These are phyloP conservation scores for Brachypalpus laphriformis DNA, from an alignment of 2,888 invertebrate species.

Conservation along the genomic window DNA sequence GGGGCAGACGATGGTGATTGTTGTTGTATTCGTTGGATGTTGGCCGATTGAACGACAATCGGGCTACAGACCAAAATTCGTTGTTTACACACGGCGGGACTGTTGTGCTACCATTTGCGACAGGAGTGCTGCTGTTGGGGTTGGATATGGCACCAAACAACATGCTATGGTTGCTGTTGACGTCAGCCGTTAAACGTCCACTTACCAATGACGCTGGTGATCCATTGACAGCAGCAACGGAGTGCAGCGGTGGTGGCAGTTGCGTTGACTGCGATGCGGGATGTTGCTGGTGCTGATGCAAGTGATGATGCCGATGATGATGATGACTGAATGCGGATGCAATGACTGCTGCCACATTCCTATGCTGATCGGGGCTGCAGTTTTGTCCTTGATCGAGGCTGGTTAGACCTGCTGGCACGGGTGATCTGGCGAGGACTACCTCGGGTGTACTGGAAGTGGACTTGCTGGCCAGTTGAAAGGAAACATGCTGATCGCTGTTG, in stretches of 20 bases:
- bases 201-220: conserved; percentile 28
- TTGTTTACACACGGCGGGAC: conserved; percentile 55
- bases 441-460: conserved; percentile 62
- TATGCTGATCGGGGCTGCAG: conserved; percentile 52
- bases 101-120: background rate
- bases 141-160: conserved; percentile 36
- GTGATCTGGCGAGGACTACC: conserved; percentile 41
- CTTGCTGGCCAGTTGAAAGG: conserved; percentile 52
- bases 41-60: conserved; percentile 61
- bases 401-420: conserved; percentile 35
- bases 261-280: conserved; percentile 11
- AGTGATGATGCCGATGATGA: conserved; percentile 39
- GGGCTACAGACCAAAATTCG: conserved; percentile 65
- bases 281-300: conserved; percentile 8
- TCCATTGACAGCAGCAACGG: background rate
- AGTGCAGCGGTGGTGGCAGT: conserved; percentile 7
- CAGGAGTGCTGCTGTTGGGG: background rate
- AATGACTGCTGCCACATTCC: conserved; percentile 56
- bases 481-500: conserved; percentile 54
- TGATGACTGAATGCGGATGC: conserved; percentile 58
- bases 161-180: conserved; percentile 22
- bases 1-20: conserved; percentile 37
- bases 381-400: conserved; percentile 29
- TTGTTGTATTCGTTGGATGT: conserved; percentile 35
- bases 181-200: conserved; percentile 25